phyloP scores from a whole-genome alignment of 2,113 vertebrate species.

The Microtus montanus region DNA sequence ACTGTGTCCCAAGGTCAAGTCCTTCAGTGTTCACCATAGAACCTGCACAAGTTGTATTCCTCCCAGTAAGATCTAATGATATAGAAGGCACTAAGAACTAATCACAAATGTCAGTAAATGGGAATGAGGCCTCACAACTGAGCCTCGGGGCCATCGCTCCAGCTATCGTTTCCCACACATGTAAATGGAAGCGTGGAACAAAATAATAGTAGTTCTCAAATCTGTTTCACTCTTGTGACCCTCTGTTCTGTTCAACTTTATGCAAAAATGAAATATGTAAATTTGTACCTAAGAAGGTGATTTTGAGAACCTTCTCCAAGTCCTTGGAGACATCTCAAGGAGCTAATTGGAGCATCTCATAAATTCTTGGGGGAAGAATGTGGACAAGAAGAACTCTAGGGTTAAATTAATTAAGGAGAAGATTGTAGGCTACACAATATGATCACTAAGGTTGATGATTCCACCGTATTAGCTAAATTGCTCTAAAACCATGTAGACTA shows the following conservation, averaged over 20 bases:
- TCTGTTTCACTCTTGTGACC: neutral
- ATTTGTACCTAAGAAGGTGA: neutral
- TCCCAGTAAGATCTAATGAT: neutral
- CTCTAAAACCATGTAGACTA: neutral
- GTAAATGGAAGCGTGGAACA: neutral
- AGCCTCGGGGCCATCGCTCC: neutral
- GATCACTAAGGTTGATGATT: neutral
- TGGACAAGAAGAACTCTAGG: neutral
- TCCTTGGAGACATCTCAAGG: neutral
- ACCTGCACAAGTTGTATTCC: neutral
- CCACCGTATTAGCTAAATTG: neutral
- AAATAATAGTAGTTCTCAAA: neutral
- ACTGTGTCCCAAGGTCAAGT: neutral
- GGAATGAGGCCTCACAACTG: fast-evolving
- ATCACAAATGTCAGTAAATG: neutral
- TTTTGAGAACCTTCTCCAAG: neutral
- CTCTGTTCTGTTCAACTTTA: constrained; percentile 22
- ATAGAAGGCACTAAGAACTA: neutral
- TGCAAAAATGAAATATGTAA: constrained; percentile 16
- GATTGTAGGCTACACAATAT: neutral
- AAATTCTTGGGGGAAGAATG: neutral
- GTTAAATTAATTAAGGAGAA: constrained; percentile 43
- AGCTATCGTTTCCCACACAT: neutral
- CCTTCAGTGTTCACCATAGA: neutral
- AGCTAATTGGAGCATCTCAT: neutral